Conservation (phyloP, 2,888 invertebrate genomes). For the Phyllotreta cruciferae region DNA sequence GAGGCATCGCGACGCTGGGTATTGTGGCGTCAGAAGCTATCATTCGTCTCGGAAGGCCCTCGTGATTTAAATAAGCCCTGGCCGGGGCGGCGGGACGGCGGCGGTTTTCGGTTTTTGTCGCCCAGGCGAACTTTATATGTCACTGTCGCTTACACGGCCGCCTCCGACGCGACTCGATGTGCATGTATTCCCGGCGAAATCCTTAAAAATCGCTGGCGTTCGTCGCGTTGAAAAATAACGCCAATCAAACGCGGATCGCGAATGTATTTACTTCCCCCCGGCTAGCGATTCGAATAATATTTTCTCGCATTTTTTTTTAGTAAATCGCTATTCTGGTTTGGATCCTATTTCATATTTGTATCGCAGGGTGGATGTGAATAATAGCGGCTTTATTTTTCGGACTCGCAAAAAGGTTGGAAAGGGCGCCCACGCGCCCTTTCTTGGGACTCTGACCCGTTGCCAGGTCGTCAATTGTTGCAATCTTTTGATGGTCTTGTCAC, state of each 20-base stretch:
- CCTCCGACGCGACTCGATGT: slow-evolving; percentile 57
- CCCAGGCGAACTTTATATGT: slow-evolving; percentile 58
- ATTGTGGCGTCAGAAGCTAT: slow-evolving; percentile 61
- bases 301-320: too few relatives aligned
- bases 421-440: too few relatives aligned
- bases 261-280: too few relatives aligned
- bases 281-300: too few relatives aligned
- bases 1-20: slow-evolving; percentile 49
- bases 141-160: slow-evolving; percentile 56
- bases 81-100: slow-evolving; percentile 56
- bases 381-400: not conserved
- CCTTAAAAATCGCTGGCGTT: slow-evolving; percentile 50
- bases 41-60: slow-evolving; percentile 58
- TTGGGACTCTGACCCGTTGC: too few relatives aligned
- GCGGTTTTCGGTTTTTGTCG: slow-evolving; percentile 61
- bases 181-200: slow-evolving; percentile 47
- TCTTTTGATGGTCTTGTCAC: too few relatives aligned
- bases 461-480: too few relatives aligned
- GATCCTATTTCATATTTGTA: too few relatives aligned
- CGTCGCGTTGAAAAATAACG: slow-evolving; percentile 47
- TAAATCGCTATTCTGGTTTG: too few relatives aligned
- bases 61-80: slow-evolving; percentile 61
- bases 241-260: slow-evolving; percentile 47
- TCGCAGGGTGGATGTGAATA: not conserved
- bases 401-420: too few relatives aligned